Base-by-base conservation (phyloP, 1,140 invertebrate species). In the Tachypleus tridentatus region DNA sequence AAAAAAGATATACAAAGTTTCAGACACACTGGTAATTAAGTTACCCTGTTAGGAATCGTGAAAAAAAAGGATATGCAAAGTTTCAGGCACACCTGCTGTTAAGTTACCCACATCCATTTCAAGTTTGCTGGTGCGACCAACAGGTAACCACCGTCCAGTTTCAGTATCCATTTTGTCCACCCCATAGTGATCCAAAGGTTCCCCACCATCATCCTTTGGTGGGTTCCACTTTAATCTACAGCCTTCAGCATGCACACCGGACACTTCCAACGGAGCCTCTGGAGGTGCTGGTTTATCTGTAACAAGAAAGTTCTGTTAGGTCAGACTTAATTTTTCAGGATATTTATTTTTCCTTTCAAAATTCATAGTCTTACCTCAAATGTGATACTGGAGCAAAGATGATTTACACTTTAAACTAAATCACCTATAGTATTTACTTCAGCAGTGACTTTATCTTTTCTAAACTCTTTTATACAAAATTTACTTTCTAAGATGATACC, bases 131-230 rank as follows among this genome's bases (percentile, higher is more conserved):
- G 85, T 86, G 76, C 88, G 89, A 53, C 89, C 91, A 58, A 91
- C 87, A 29, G 91, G 91, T 64, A 94, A 73, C 92, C 91, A 95
- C 64, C 90, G 82, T 7, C 91, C 91, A 48, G 88, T 90, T 70
- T 93, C 90, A 3, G 89, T 84, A 78, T 95, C 92, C 76, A 88
- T 89, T 76, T 98, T 99, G 78, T 99, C 97, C 10, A 99, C 87
- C 58, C 97, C 80, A 77, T 99, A 99, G 52, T 86, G 87, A 72
- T 94, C 91, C 70, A 98, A 87, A 3, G 92, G 92, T 74, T 94
- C 88, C 7, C 97, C 97, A 65, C 97, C 97, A 76, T 98, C 95
- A 76, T 99, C 96, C 74, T 78, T 84, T 0, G 93, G 91, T 64
- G 86, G 81, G 71, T 96, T 93, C 89, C 96, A 99, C 51, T 85